A percentile compares a stretch with the other conserved stretches of the same genome.
phyloP scores from a whole-genome alignment of 2,113 vertebrate genomes.

The Morone chrysops region DNA sequence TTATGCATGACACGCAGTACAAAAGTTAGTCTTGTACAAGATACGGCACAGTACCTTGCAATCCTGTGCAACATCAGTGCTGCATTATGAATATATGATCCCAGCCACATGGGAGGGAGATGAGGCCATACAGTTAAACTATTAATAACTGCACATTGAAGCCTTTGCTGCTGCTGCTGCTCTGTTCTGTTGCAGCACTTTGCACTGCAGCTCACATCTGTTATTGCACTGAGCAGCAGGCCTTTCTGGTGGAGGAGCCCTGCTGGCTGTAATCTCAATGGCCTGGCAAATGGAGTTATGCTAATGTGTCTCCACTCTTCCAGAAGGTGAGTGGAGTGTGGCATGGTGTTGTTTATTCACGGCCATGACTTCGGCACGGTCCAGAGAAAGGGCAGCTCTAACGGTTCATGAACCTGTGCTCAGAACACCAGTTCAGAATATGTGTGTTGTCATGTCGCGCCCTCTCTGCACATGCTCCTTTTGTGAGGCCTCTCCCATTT shows the following conservation, averaged over 20 bases:
- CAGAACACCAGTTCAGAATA: conserved; percentile 41
- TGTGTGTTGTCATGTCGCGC: conserved; percentile 36
- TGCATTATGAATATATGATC: conserved; percentile 65
- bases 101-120: conserved; percentile 25
- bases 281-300: conserved; percentile 38
- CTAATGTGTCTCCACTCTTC: conserved; percentile 35
- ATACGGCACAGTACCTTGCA: conserved; percentile 12
- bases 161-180: conserved; percentile 43
- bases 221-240: conserved; percentile 49
- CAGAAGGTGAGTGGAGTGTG: conserved; percentile 30
- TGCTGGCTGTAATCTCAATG: conserved; percentile 47
- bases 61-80: conserved; percentile 46
- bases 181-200: conserved; percentile 62
- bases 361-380: conserved; percentile 30
- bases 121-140: conserved; percentile 54
- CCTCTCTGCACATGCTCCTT: conserved; percentile 5
- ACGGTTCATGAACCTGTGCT: conserved; percentile 50
- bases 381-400: conserved; percentile 42
- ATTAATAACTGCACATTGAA: conserved; percentile 71
- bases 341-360: conserved; percentile 53
- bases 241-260: conserved; percentile 24
- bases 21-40: conserved; percentile 9
- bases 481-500: background rate
- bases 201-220: conserved; percentile 67
- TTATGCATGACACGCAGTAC: background rate